phyloP scores from a whole-genome alignment of 1,140 invertebrate genomes.

The Drosophila melanica region DNA sequence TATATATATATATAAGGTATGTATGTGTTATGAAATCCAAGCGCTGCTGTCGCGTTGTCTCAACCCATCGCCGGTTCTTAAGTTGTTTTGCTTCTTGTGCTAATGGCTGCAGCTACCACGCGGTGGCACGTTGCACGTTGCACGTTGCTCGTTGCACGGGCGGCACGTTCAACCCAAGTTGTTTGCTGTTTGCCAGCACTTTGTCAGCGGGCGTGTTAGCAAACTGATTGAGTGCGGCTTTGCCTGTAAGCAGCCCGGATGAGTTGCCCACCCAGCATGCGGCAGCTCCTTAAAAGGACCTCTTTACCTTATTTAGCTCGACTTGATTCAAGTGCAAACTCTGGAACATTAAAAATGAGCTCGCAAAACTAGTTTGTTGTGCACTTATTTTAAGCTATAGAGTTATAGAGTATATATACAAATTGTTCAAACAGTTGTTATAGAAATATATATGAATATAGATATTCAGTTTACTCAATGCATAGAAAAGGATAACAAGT shows the following conservation, averaged over 20 bases:
- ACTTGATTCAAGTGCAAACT: neutral
- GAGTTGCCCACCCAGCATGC: constrained; percentile 53
- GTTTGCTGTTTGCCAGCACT: constrained; percentile 32
- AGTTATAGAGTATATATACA: too few species aligned
- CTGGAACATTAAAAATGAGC: neutral
- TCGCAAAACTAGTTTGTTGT: neutral
- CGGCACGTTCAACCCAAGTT: constrained; percentile 36
- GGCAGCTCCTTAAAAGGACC: neutral
- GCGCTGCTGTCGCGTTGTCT: constrained; percentile 5
- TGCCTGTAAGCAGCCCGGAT: constrained; percentile 55
- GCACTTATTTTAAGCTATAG: too few species aligned
- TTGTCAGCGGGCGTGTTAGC: constrained; percentile 34
- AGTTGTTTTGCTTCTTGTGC: constrained; percentile 40
- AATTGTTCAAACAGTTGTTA: too few species aligned
- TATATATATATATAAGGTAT: neutral
- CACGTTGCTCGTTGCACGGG: constrained; percentile 12
- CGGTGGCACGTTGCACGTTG: constrained; percentile 27
- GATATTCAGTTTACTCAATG: too few species aligned
- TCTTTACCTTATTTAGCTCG: neutral
- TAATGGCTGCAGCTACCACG: constrained; percentile 41
- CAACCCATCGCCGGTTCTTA: neutral
- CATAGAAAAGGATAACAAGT: too few species aligned
- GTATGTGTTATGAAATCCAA: neutral
- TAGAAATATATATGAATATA: too few species aligned
- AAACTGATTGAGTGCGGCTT: constrained; percentile 73